Evolutionary conservation across 2,113 vertebrate genomes (phyloP), one percentile per base, ranked within the genome.

Genomic region (Xiphias gladius): DNA sequence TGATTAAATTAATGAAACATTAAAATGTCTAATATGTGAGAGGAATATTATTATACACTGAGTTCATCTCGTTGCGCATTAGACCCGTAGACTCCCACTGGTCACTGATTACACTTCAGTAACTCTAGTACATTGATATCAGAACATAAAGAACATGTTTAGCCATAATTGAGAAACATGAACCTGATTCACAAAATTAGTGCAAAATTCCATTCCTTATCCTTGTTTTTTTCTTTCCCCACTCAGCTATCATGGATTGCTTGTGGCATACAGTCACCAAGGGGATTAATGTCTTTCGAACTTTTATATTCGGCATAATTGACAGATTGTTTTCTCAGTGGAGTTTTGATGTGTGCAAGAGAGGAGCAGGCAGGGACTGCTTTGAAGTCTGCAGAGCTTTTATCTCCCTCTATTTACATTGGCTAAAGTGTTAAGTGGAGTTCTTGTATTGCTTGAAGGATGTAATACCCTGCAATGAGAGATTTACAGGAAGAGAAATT

Each of bases 351-450:
- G 85, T 88, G 69, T 76, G 66, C 54, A 26, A 54, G 39, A 72
- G 83, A 76, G 80, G 39, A 59, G 48, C 37, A 5, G 54, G 12
- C 43, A 16, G 35, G 28, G 73, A 41, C 35, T 1, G 73, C 86
- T 91, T 89, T 94, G 91, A 92, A 92, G 87, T 86, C 84, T 0
- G 10, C 75, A 43, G 64, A 84, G 80, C 90, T 92, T 93, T 90
- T 83, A 92, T 91, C 80, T 87, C 59, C 63, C 74, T 89, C 80
- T 91, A 73, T 93, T 93, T 92, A 90, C 82, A 74, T 69, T 86
- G 78, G 84, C 84, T 86, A 82, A 90, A 83, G 92, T 91, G 91
- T 93, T 90, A 91, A 91, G 88, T 90, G 80, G 87, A 79, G 52
- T 77, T 90, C 85, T 88, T 50, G 5, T 90, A 86, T 0, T 59